Conservation (phyloP, 2,113 vertebrate genomes). For the Garra rufa region DNA sequence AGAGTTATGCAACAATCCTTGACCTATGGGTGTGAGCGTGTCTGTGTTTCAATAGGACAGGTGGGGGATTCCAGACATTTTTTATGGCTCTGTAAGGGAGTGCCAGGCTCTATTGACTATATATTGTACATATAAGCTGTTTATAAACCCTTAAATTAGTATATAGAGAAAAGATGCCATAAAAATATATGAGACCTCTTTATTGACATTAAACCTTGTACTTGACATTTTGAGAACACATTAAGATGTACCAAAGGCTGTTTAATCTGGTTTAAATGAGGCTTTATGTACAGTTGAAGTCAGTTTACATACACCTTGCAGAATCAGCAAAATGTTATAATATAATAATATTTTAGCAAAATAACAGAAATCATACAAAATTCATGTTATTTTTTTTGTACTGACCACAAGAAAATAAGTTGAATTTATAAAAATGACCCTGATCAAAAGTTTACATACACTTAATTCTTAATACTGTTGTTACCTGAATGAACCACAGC, state of each 20-base stretch:
- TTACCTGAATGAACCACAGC: no score
- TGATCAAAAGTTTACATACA: no score
- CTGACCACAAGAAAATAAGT: no score
- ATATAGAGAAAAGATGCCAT: not conserved
- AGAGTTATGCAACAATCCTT: conserved; percentile 43
- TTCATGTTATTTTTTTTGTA: no score
- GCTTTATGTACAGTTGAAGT: no score
- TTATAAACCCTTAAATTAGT: not conserved
- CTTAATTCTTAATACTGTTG: no score
- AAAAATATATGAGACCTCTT: no score
- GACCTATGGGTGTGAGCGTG: conserved; percentile 32
- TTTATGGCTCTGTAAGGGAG: not conserved
- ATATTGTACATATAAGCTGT: not conserved
- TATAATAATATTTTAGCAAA: no score
- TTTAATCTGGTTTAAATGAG: not conserved
- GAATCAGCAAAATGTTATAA: no score
- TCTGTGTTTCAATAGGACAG: conserved; percentile 15
- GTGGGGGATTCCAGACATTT: conserved; percentile 40
- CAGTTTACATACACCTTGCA: no score
- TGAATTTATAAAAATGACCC: no score
- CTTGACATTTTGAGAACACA: not conserved
- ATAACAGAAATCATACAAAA: no score
- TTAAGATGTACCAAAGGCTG: not conserved
- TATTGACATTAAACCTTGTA: not conserved
- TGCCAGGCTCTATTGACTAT: not conserved